Evolutionary conservation across 2,797 vertebrate genomes (phyloP).

Genomic region (Sebastiscus albofasciatus): DNA sequence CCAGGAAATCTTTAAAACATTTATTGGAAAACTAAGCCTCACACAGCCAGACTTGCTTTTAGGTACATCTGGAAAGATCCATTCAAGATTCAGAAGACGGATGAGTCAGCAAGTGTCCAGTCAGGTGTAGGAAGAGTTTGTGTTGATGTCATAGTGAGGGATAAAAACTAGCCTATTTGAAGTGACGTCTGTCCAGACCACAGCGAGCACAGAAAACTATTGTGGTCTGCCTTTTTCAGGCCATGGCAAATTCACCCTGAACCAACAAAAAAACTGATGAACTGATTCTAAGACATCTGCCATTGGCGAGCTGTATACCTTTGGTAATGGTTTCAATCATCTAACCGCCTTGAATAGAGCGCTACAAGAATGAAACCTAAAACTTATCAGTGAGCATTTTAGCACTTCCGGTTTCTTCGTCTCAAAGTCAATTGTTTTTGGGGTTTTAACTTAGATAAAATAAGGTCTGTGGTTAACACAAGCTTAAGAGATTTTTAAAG

Average conservation of each 20-base stretch:
- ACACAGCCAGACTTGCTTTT: background rate
- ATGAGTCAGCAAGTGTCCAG: constrained; percentile 13
- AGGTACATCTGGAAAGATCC: background rate
- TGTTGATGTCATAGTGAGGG: background rate
- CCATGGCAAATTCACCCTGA: background rate
- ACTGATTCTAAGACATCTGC: background rate
- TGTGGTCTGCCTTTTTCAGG: background rate
- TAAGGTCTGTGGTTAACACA: no score
- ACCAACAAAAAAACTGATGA: background rate
- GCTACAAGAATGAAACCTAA: no score
- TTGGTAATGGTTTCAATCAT: background rate
- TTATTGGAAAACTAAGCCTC: background rate
- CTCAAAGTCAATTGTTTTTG: no score
- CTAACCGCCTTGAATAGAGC: background rate
- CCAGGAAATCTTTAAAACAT: background rate
- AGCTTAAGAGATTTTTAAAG: no score
- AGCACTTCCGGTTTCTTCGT: fast-evolving
- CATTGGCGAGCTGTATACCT: background rate
- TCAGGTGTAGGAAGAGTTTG: background rate
- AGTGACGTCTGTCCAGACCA: background rate
- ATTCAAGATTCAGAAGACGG: constrained; percentile 7
- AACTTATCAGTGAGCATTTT: no score
- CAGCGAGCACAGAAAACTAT: background rate
- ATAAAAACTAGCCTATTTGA: background rate
- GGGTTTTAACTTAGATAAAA: no score